Evolutionary conservation across 2,888 invertebrate species (phyloP).

Genomic region (Exocentrus adspersus): DNA sequence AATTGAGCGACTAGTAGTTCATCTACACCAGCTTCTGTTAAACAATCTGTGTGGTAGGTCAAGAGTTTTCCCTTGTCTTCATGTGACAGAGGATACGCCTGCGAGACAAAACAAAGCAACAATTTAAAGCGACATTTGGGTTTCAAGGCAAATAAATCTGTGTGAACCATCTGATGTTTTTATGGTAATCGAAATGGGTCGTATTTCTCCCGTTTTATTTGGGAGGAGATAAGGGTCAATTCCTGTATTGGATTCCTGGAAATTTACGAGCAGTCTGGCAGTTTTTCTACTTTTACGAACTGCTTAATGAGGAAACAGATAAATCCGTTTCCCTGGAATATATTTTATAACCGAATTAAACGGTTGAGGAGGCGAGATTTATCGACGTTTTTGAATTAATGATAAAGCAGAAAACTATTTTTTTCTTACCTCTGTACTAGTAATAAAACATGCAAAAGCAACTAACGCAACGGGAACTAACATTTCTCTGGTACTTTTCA

Average conservation of each 20-base stretch:
- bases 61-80: not conserved
- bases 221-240: not conserved
- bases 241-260: not conserved
- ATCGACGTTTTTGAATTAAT: too few relatives aligned
- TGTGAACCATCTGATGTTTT: too few relatives aligned
- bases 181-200: not conserved
- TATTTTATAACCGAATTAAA: too few relatives aligned
- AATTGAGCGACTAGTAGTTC: conserved; percentile 40
- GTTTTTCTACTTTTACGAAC: not conserved
- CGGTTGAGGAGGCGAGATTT: too few relatives aligned
- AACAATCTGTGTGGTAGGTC: conserved; percentile 40
- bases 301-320: not conserved
- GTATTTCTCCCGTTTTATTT: not conserved
- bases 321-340: not conserved
- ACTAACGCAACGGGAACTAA: not conserved
- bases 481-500: not conserved
- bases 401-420: not conserved
- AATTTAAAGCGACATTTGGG: too few relatives aligned
- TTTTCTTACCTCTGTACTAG: not conserved
- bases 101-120: not conserved
- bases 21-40: conserved; percentile 35
- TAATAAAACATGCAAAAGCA: conserved; percentile 6
- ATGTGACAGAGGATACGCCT: not conserved
- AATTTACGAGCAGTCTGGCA: not conserved
- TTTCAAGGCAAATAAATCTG: too few relatives aligned